phyloP scores from a whole-genome alignment of 1,140 invertebrate species.

The Drosophila varians region DNA sequence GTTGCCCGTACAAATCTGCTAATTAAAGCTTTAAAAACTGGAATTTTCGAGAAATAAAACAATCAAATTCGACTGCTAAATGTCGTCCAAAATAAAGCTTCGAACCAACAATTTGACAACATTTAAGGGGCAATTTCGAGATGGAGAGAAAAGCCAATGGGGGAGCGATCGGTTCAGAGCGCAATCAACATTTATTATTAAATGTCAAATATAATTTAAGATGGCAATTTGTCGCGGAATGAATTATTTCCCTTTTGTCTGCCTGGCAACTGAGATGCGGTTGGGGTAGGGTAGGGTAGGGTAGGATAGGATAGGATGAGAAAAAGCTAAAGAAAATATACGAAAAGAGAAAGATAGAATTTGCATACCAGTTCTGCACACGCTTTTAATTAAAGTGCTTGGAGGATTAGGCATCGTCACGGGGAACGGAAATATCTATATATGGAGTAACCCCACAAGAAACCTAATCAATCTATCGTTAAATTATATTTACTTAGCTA shows the following conservation, averaged over 20 bases:
- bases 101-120: slow-evolving; percentile 21
- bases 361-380: slow-evolving; percentile 30
- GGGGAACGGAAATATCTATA: not conserved
- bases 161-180: slow-evolving; percentile 19
- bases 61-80: slow-evolving; percentile 51
- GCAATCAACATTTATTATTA: slow-evolving; percentile 59
- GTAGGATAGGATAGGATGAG: slow-evolving; percentile 33
- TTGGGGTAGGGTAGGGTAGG: slow-evolving; percentile 30
- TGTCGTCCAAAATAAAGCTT: slow-evolving; percentile 21
- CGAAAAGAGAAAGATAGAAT: slow-evolving; percentile 14
- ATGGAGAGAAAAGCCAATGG: no score
- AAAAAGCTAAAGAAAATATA: not conserved
- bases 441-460: not conserved
- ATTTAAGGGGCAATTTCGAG: slow-evolving; percentile 11
- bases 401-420: not conserved
- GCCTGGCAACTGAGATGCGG: slow-evolving; percentile 15
- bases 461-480: not conserved
- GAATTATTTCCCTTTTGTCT: slow-evolving; percentile 38
- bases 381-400: slow-evolving; percentile 21
- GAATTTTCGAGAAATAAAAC: slow-evolving; percentile 27
- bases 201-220: slow-evolving; percentile 69
- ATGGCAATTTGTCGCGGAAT: slow-evolving; percentile 49
- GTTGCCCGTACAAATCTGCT: slow-evolving; percentile 53
- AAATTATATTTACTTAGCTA: not conserved
- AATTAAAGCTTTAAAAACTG: slow-evolving; percentile 53